Base-by-base conservation (phyloP, 1,140 invertebrate genomes). In the Chironomus striatipennis region DNA sequence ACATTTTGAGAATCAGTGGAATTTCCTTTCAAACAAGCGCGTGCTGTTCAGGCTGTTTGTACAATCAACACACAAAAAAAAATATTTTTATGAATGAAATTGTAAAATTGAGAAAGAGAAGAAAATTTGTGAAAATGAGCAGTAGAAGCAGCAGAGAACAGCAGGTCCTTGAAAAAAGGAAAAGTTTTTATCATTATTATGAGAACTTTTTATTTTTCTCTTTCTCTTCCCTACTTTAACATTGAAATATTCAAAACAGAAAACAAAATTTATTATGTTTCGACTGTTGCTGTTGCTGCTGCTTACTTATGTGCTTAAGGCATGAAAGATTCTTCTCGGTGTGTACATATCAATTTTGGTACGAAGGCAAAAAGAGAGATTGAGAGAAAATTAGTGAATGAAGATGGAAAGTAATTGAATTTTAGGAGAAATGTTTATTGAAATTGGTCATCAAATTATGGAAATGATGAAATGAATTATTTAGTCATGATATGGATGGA, bases 91-190 rank as follows among this genome's bases (percentile, higher is more conserved):
- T 70, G 65, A 70, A 70, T 70, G 65, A 70, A 70, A 20, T 70
- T 70, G 65, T 70, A 70, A 70, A 70, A 21, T 17, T 57, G 65
- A 20, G 65, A 8, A 67, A 67, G 43, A 47, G 43, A 47, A n/a
- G 47, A 57, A 15, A 15, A 15, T 57, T 34, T 57, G 12, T 57
- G 47, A 57, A n/a, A 57, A n/a, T n/a, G 43, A 47, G 43, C 8
- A 47, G n/a, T n/a, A n/a, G n/a, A n/a, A n/a, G n/a, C n/a, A n/a
- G n/a, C 43, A 15, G 15, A 47, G 15, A n/a, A 12, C 5, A 57
- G 47, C 12, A 70, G 18, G 65, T 70, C 65, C 65, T 70, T 70
- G 65, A 70, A 70, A 21, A 70, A 67, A 17, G 8, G 8, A n/a
- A n/a, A 34, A 34, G 24, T 34, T n/a, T n/a, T n/a, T 34, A 34